phyloP scores from a whole-genome alignment of 2,797 vertebrate genomes.

The Acanthurus tractus region DNA sequence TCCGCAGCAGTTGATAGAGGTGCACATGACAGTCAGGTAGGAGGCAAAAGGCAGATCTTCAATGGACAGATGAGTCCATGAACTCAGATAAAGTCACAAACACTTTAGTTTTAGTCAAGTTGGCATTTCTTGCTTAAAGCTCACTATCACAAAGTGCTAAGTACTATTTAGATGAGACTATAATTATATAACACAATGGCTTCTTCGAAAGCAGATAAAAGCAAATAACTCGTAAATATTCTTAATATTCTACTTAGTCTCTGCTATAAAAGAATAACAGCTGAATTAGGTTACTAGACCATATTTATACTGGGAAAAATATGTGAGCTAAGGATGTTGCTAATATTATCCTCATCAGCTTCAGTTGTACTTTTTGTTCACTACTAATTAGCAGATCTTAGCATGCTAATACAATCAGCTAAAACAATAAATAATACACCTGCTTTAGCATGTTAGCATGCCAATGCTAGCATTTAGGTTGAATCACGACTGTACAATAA shows the following conservation, averaged over 20 bases:
- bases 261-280: not conserved
- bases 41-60: slow-evolving; percentile 19
- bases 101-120: slow-evolving; percentile 35
- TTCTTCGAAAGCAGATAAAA: not conserved
- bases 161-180: not conserved
- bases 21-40: slow-evolving; percentile 16
- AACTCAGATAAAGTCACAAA: slow-evolving; percentile 40
- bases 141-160: slow-evolving; percentile 21
- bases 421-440: not conserved
- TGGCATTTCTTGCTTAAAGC: slow-evolving; percentile 45
- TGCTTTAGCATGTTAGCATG: not conserved
- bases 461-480: not conserved
- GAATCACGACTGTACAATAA: not conserved
- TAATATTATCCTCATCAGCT: not conserved
- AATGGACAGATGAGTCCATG: slow-evolving; percentile 36
- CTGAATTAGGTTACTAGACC: no score
- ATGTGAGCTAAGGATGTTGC: not conserved
- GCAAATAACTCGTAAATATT: not conserved
- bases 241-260: not conserved
- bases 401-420: not conserved
- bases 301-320: not conserved
- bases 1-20: slow-evolving; percentile 29
- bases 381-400: not conserved
- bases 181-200: not conserved
- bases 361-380: not conserved